These are phyloP conservation scores for Flexamia atlantica DNA, from an alignment of 2,888 invertebrate species.

Conservation along the genomic window DNA sequence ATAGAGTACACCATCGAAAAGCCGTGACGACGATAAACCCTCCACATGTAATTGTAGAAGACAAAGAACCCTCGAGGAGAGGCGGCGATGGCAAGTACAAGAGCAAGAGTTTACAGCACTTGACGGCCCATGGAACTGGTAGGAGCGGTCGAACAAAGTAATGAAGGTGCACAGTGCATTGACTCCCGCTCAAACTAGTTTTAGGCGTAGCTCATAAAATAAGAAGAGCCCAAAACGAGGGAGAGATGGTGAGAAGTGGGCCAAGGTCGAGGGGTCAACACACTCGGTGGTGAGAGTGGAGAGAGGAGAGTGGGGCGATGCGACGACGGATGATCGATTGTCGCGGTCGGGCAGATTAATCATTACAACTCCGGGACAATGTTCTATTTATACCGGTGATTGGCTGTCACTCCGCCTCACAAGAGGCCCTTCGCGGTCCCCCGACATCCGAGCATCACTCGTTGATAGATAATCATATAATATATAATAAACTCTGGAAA, in stretches of 20 bases:
- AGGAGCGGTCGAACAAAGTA: conserved; percentile 32
- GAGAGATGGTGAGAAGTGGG: conserved; percentile 48
- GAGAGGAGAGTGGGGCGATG: not conserved
- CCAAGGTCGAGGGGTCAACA: conserved; percentile 48
- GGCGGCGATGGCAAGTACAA: not conserved
- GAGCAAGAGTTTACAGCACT: conserved; percentile 15
- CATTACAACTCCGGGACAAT: not conserved
- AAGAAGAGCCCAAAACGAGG: conserved; percentile 52
- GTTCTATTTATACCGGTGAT: conserved; percentile 10
- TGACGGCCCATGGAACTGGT: conserved; percentile 7
- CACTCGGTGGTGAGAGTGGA: conserved; percentile 8
- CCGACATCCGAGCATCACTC: too few relatives aligned
- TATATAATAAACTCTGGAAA: too few relatives aligned
- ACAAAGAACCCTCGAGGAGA: not conserved
- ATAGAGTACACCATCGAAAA: too few relatives aligned
- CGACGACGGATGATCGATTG: not conserved
- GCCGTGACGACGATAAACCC: too few relatives aligned
- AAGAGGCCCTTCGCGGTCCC: too few relatives aligned
- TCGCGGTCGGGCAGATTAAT: not conserved
- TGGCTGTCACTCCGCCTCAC: not conserved
- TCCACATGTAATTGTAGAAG: too few relatives aligned
- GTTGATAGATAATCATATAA: too few relatives aligned
- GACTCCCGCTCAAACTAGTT: conserved; percentile 45
- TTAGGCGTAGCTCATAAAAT: conserved; percentile 47
- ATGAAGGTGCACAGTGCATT: conserved; percentile 27